A percentile compares a stretch with the other conserved stretches of the same genome.
Evolutionary conservation across 2,888 invertebrate species (phyloP).

Genomic region (Sphaerophoria taeniata): DNA sequence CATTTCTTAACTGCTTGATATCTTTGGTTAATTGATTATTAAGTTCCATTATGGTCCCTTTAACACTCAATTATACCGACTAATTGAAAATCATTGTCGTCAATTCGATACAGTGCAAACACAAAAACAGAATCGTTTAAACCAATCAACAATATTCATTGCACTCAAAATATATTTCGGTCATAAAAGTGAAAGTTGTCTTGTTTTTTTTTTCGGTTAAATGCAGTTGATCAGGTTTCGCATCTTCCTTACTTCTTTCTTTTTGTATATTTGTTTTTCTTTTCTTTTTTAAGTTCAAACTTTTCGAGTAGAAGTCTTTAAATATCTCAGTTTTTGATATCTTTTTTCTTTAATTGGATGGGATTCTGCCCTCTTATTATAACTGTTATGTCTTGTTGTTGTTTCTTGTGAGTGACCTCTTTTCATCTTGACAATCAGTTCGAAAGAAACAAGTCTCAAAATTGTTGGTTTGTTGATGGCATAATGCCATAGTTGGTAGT

Average conservation of each 20-base stretch:
- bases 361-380: not conserved
- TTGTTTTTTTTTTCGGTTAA: not conserved
- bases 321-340: not conserved
- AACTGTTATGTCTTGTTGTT: not conserved
- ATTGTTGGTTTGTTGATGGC: slow-evolving; percentile 25
- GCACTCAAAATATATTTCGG: not conserved
- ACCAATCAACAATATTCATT: slow-evolving; percentile 1
- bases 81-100: not conserved
- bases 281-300: not conserved
- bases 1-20: not conserved
- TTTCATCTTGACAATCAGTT: not conserved
- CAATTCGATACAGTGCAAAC: not conserved
- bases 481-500: slow-evolving; percentile 16
- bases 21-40: not conserved
- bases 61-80: not conserved
- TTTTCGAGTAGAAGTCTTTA: slow-evolving; percentile 13
- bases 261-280: too few relatives aligned
- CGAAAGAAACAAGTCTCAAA: not conserved
- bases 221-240: slow-evolving; percentile 13
- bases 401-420: not conserved
- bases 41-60: not conserved
- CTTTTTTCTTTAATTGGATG: not conserved
- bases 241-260: not conserved
- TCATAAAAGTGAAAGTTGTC: slow-evolving; percentile 25
- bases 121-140: not conserved